phyloP scores from a whole-genome alignment of 2,797 vertebrate species.

The Halcyon badia region DNA sequence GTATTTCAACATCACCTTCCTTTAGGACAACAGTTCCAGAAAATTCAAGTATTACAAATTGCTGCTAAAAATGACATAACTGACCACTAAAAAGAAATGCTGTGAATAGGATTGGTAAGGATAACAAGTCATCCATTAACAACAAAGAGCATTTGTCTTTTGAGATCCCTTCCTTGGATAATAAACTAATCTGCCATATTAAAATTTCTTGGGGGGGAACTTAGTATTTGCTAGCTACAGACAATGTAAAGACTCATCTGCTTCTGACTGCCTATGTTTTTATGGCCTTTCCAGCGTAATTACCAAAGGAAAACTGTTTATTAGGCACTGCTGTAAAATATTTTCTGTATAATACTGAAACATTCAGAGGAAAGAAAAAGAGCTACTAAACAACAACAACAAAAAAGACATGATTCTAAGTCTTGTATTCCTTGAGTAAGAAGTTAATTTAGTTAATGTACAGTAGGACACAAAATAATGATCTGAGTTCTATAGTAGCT shows the following conservation, averaged over 20 bases:
- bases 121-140: neutral
- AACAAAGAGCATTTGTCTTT: neutral
- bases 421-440: neutral
- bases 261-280: neutral
- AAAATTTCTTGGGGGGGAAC: neutral
- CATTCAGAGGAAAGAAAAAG: neutral
- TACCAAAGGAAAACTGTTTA: neutral
- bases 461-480: slow-evolving; percentile 24
- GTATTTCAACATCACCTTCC: neutral
- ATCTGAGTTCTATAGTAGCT: neutral
- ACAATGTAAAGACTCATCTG: neutral
- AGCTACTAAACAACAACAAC: neutral
- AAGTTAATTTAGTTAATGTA: neutral
- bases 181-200: neutral
- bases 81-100: neutral
- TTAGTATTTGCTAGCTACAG: neutral
- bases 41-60: neutral
- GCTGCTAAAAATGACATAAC: neutral
- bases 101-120: neutral
- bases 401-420: neutral
- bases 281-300: neutral
- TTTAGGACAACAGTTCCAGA: neutral
- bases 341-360: neutral
- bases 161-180: neutral
- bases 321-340: neutral